A percentile compares a stretch with the other conserved stretches of the same genome.
phyloP scores from a whole-genome alignment of 2,888 invertebrate species.

The Clivina fossor region DNA sequence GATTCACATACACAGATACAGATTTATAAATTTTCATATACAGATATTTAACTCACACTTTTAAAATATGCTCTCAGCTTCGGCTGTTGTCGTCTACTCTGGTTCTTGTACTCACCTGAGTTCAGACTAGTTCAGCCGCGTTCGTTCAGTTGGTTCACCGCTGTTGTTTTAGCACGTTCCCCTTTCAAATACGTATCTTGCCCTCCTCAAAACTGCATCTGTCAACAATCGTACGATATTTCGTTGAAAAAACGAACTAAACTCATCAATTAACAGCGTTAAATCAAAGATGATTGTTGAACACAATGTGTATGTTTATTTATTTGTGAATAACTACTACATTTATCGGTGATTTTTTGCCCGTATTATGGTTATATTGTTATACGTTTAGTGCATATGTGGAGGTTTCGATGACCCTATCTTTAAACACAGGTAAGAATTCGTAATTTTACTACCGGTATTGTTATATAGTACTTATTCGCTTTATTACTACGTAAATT shows the following conservation, averaged over 20 bases:
- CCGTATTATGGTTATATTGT: background rate
- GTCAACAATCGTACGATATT: background rate
- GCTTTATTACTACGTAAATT: background rate
- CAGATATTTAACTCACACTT: background rate
- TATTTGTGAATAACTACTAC: background rate
- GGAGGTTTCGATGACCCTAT: background rate
- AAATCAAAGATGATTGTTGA: too few species aligned
- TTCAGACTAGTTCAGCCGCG: too few species aligned
- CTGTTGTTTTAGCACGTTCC: background rate
- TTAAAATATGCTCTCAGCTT: background rate
- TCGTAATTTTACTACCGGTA: background rate
- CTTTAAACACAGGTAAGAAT: background rate
- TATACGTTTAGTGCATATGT: background rate
- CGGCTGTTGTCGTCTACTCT: background rate
- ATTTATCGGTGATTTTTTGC: background rate
- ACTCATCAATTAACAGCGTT: too few species aligned
- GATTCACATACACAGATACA: too few species aligned
- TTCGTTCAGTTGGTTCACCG: background rate
- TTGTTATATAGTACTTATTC: background rate
- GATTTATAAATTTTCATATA: background rate
- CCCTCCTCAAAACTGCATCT: too few species aligned
- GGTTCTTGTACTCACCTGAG: background rate
- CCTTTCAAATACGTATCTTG: too few species aligned
- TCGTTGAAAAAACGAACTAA: too few species aligned
- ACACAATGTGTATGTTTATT: too few species aligned